A percentile compares a stretch with the other conserved stretches of the same genome.
Evolutionary conservation across 2,888 invertebrate genomes (phyloP).

Genomic region (Ornithoptera alexandrae): DNA sequence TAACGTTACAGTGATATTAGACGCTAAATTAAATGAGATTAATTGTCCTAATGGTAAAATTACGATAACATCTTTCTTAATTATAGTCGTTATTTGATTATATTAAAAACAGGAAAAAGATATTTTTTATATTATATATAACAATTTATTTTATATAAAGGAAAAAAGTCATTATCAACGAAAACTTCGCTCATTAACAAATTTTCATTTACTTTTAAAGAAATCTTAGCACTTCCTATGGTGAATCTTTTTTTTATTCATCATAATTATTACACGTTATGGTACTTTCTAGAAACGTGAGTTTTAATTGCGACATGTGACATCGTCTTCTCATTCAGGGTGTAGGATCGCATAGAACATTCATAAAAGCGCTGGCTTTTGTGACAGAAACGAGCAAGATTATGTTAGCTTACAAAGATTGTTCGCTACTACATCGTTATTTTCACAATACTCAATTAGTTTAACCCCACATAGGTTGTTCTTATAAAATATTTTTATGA

Average conservation of each 20-base stretch:
- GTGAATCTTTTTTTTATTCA: constrained; percentile 5
- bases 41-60: not conserved
- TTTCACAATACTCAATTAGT: constrained; percentile 9
- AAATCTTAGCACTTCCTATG: not conserved
- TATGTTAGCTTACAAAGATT: constrained; percentile 50
- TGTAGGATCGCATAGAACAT: constrained; percentile 40
- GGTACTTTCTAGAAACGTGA: constrained; percentile 38
- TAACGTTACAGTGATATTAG: constrained; percentile 10
- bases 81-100: not conserved
- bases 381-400: constrained; percentile 49
- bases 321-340: constrained; percentile 47
- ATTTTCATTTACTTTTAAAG: not conserved
- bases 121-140: no score
- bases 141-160: no score
- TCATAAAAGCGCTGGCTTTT: constrained; percentile 53
- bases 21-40: not conserved
- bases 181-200: not conserved
- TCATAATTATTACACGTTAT: constrained; percentile 4
- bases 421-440: constrained; percentile 35
- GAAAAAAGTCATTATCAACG: not conserved
- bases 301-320: constrained; percentile 61
- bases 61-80: not conserved
- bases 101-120: not conserved
- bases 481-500: no score
- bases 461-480: not conserved